A percentile compares a stretch with the other conserved stretches of the same genome.
phyloP scores from a whole-genome alignment of 2,797 vertebrate species.

The Amblyopsis hoosieri region DNA sequence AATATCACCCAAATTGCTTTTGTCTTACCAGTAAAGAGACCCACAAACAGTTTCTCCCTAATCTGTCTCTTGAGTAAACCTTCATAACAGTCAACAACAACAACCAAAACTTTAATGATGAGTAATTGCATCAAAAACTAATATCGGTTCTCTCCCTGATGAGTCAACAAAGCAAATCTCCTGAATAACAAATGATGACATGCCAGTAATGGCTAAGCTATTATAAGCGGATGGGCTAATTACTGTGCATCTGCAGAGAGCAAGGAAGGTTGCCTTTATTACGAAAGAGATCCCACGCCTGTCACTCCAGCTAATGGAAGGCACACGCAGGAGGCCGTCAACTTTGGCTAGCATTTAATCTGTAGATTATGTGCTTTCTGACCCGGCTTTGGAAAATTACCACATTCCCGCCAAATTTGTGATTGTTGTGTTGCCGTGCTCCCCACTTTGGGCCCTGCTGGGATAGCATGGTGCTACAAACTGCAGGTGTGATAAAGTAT shows the following conservation, averaged over 20 bases:
- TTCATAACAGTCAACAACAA: constrained; percentile 58
- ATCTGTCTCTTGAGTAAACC: constrained; percentile 44
- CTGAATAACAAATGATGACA: constrained; percentile 67
- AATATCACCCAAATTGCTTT: constrained; percentile 16
- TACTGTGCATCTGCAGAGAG: constrained; percentile 68
- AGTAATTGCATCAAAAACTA: constrained; percentile 75
- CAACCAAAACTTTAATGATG: constrained; percentile 65
- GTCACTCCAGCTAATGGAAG: constrained; percentile 64
- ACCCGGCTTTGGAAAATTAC: constrained; percentile 44
- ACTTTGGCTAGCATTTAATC: constrained; percentile 51
- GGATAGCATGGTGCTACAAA: neutral
- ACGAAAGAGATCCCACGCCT: constrained; percentile 59
- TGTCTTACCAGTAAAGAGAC: constrained; percentile 27
- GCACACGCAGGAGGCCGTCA: constrained; percentile 34
- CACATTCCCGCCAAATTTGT: constrained; percentile 20
- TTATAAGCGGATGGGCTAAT: constrained; percentile 72
- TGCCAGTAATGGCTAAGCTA: constrained; percentile 70
- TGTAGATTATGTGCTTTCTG: constrained; percentile 52
- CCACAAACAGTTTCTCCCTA: constrained; percentile 45
- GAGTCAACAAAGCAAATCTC: constrained; percentile 72
- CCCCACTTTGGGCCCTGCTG: constrained; percentile 9
- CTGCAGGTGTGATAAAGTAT: constrained; percentile 21
- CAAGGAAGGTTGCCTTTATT: constrained; percentile 54
- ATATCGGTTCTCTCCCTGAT: constrained; percentile 66
- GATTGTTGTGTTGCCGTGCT: constrained; percentile 5